Evolutionary conservation across 2,797 vertebrate species (phyloP).

Genomic region (Eulemur coronatus): DNA sequence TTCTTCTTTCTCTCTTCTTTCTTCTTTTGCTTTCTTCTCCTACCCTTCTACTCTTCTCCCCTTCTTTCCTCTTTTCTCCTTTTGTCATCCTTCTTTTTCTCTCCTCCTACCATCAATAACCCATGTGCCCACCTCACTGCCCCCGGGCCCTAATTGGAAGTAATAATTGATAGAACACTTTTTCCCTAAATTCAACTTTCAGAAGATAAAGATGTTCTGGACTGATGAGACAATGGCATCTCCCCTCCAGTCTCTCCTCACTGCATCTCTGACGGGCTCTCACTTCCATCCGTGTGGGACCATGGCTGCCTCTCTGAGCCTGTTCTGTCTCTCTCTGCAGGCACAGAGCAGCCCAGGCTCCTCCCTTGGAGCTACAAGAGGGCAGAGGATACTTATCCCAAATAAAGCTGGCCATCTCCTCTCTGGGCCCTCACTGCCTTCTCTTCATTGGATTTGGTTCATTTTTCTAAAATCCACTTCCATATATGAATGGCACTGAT

Average conservation of each 20-base stretch:
- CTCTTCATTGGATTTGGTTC: not conserved
- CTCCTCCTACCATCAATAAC: not conserved
- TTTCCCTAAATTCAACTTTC: not conserved
- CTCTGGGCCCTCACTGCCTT: not conserved
- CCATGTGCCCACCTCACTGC: not conserved
- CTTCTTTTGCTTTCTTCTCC: not conserved
- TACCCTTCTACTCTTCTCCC: not conserved
- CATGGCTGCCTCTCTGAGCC: accelerated
- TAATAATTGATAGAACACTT: not conserved
- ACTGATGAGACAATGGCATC: not conserved
- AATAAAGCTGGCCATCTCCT: not conserved
- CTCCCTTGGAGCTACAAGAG: not conserved
- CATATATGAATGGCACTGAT: not conserved
- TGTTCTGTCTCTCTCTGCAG: not conserved
- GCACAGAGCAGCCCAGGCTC: not conserved
- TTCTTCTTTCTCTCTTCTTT: not conserved
- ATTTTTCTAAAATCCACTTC: not conserved
- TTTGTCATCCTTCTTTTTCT: not conserved
- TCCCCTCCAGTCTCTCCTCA: not conserved
- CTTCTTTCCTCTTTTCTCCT: not conserved
- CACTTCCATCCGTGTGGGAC: not conserved
- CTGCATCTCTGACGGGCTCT: not conserved
- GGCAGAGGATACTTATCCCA: not conserved
- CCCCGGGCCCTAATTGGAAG: not conserved
- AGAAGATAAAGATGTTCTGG: not conserved